A percentile compares a stretch with the other conserved stretches of the same genome.
phyloP scores from a whole-genome alignment of 2,888 invertebrate species.

The Napeogenes inachia region DNA sequence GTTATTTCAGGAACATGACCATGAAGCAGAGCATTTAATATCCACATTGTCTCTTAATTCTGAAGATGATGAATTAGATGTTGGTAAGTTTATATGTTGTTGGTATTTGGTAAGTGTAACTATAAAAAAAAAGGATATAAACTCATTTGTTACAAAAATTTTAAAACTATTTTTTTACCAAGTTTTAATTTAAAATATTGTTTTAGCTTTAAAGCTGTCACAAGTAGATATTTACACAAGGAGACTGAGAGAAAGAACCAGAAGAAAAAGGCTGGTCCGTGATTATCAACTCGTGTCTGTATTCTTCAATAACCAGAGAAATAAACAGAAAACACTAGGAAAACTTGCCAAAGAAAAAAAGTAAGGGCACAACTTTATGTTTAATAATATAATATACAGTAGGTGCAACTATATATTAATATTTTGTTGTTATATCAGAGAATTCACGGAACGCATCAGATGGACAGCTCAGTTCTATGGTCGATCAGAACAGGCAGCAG shows the following conservation, averaged over 20 bases:
- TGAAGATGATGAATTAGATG: constrained; percentile 93
- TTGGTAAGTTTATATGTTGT: constrained; percentile 69
- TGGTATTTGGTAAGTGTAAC: constrained; percentile 1
- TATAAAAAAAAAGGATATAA: too few species aligned
- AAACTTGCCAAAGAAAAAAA: constrained; percentile 87
- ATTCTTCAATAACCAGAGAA: constrained; percentile 84
- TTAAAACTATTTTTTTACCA: background rate
- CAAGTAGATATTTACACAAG: constrained; percentile 95
- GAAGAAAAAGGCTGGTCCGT: constrained; percentile 91
- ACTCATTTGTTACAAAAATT: background rate
- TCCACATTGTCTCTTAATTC: constrained; percentile 89
- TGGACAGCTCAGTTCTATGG: constrained; percentile 94
- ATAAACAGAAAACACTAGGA: constrained; percentile 77
- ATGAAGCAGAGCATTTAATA: constrained; percentile 93
- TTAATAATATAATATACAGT: too few species aligned
- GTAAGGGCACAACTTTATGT: constrained; percentile 60
- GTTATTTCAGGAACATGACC: constrained; percentile 88
- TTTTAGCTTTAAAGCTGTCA: constrained; percentile 88
- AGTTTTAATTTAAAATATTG: constrained; percentile 10
- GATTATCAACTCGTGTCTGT: constrained; percentile 94
- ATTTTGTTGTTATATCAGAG: constrained; percentile 61
- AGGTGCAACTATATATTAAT: background rate
- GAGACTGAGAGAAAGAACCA: constrained; percentile 88
- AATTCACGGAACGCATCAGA: constrained; percentile 89
- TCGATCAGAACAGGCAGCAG: constrained; percentile 88